Conservation (phyloP, 1,140 invertebrate species). For the Pseudomyrmex gracilis region DNA sequence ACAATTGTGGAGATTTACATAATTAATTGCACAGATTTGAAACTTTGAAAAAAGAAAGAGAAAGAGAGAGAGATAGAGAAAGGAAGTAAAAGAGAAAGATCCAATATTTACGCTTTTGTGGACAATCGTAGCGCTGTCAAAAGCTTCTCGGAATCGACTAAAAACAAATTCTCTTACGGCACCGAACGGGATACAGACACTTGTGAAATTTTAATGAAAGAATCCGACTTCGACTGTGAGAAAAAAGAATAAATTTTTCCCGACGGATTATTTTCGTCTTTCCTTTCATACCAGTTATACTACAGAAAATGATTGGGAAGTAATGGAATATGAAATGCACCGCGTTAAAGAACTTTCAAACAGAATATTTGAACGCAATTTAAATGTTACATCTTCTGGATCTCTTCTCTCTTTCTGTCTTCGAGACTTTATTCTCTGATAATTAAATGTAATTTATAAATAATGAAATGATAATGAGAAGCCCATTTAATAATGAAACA, state of each 20-base stretch:
- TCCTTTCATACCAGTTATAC: not conserved
- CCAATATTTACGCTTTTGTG: too few relatives aligned
- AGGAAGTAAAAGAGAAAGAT: too few relatives aligned
- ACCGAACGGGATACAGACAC: not conserved
- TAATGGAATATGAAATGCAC: constrained; percentile 52
- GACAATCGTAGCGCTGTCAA: too few relatives aligned
- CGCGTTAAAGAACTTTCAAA: constrained; percentile 29
- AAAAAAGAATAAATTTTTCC: constrained; percentile 20
- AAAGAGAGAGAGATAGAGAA: too few relatives aligned
- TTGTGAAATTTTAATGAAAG: constrained; percentile 35
- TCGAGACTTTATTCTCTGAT: not conserved
- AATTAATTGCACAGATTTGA: too few relatives aligned
- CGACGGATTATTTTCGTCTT: constrained; percentile 29
- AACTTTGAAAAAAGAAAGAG: too few relatives aligned
- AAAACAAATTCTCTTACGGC: constrained; percentile 17
- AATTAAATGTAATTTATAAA: not conserved
- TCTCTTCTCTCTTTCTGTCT: too few relatives aligned
- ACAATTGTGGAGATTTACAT: too few relatives aligned
- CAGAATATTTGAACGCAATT: constrained; percentile 38
- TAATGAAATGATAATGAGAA: not conserved
- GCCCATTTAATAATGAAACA: too few relatives aligned
- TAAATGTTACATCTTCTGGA: not conserved
- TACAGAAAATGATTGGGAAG: not conserved
- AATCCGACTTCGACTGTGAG: constrained; percentile 5
- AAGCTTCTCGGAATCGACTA: not conserved